Conservation (phyloP, 2,888 invertebrate genomes). For the Augiades crinisus region DNA sequence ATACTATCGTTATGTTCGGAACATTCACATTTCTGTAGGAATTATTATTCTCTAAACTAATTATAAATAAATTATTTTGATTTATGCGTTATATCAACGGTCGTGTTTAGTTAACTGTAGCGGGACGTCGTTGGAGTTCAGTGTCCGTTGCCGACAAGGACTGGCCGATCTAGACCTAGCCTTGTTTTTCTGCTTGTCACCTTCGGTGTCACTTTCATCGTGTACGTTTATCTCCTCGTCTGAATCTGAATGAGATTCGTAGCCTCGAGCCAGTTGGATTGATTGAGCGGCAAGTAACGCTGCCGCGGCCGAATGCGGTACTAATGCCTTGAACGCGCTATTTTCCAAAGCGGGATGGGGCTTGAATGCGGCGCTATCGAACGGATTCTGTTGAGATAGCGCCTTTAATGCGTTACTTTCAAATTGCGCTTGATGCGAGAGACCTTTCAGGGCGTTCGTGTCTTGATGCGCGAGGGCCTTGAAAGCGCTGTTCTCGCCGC, state of each 20-base stretch:
- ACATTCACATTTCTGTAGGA: constrained; percentile 59
- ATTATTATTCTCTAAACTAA: constrained; percentile 46
- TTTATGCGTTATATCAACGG: constrained; percentile 64
- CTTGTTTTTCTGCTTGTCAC: constrained; percentile 65
- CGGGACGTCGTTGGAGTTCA: constrained; percentile 77
- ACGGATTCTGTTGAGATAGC: constrained; percentile 59
- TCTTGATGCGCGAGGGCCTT: constrained; percentile 86
- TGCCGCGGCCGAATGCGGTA: constrained; percentile 84
- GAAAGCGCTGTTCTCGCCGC: constrained; percentile 95
- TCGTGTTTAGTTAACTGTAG: constrained; percentile 88
- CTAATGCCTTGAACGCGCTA: constrained; percentile 92
- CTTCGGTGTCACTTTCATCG: constrained; percentile 86
- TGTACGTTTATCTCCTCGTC: constrained; percentile 94
- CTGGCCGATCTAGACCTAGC: constrained; percentile 70
- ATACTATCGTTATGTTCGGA: constrained; percentile 58
- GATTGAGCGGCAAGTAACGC: constrained; percentile 77
- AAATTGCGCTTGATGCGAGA: constrained; percentile 79
- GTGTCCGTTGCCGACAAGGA: constrained; percentile 58
- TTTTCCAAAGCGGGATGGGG: constrained; percentile 85
- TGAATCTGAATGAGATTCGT: constrained; percentile 81
- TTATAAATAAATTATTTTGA: constrained; percentile 49
- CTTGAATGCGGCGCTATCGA: constrained; percentile 64
- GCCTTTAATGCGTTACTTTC: constrained; percentile 81
- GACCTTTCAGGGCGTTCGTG: constrained; percentile 79
- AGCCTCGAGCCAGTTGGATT: constrained; percentile 68